A percentile compares a stretch with the other conserved stretches of the same genome.
Conservation (phyloP, 2,888 invertebrate species). For the Panorpa germanica region DNA sequence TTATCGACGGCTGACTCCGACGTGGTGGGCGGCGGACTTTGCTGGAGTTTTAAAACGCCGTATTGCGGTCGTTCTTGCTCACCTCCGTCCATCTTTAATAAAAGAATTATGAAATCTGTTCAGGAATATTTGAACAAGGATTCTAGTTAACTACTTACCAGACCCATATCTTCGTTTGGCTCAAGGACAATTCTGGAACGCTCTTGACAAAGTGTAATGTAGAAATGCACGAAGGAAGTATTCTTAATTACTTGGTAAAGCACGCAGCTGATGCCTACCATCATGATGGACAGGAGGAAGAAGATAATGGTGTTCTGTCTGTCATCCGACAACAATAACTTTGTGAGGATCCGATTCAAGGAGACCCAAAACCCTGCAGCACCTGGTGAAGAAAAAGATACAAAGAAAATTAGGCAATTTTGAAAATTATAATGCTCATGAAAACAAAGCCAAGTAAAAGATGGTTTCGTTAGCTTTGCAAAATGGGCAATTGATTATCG, state of each 20-base stretch:
- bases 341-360: constrained; percentile 65
- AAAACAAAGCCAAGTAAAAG: no score
- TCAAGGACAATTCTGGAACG: constrained; percentile 63
- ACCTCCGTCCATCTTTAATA: constrained; percentile 8
- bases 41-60: constrained; percentile 59
- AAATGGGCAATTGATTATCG: no score
- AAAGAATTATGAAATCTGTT: constrained; percentile 6
- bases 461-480: no score
- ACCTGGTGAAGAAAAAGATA: no score
- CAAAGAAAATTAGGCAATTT: no score
- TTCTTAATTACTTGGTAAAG: constrained; percentile 59
- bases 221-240: constrained; percentile 68
- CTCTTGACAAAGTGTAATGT: constrained; percentile 53
- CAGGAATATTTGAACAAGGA: constrained; percentile 2
- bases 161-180: constrained; percentile 67
- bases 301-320: constrained; percentile 71
- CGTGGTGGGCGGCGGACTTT: constrained; percentile 41
- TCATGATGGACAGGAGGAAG: constrained; percentile 60
- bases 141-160: constrained; percentile 30
- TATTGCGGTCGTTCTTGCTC: constrained; percentile 32
- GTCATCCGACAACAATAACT: constrained; percentile 56
- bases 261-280: constrained; percentile 57
- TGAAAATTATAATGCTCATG: neutral
- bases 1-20: no score
- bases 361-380: constrained; percentile 79